phyloP scores from a whole-genome alignment of 2,888 invertebrate genomes.

The Onthophagus sagittarius region DNA sequence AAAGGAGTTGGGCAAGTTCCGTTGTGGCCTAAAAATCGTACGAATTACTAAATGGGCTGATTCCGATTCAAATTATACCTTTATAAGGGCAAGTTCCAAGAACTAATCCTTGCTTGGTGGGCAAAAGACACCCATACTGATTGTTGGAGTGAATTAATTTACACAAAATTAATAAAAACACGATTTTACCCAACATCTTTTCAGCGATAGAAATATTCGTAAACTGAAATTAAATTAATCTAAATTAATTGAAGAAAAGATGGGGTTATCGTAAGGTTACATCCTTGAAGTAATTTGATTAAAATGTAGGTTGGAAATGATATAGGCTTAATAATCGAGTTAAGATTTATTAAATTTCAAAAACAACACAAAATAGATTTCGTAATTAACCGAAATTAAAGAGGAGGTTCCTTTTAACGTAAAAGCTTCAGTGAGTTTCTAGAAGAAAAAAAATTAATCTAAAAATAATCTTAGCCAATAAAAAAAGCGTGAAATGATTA shows the following conservation, averaged over 20 bases:
- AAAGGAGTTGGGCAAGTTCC: conserved; percentile 13
- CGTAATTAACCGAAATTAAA: neutral
- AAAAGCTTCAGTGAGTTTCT: neutral
- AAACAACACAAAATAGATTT: no score
- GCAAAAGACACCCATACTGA: conserved; percentile 7
- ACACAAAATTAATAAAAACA: neutral
- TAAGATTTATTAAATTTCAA: no score
- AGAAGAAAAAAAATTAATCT: neutral
- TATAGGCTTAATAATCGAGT: no score
- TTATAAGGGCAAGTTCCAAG: conserved; percentile 9
- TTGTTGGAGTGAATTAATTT: neutral
- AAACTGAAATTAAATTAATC: neutral
- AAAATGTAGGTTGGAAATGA: no score
- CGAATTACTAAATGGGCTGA: no score
- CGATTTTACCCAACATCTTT: neutral
- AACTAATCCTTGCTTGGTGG: conserved; percentile 12
- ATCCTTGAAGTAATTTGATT: neutral
- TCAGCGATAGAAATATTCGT: neutral
- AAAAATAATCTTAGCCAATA: neutral
- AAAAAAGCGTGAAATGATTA: neutral
- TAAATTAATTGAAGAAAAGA: neutral
- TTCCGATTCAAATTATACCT: no score
- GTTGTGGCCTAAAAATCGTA: conserved; percentile 1
- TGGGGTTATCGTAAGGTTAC: neutral
- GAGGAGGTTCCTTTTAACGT: neutral